Evolutionary conservation across 2,797 vertebrate species (phyloP), one percentile per base, ranked within the genome.

Genomic region (Oreortyx pictus): DNA sequence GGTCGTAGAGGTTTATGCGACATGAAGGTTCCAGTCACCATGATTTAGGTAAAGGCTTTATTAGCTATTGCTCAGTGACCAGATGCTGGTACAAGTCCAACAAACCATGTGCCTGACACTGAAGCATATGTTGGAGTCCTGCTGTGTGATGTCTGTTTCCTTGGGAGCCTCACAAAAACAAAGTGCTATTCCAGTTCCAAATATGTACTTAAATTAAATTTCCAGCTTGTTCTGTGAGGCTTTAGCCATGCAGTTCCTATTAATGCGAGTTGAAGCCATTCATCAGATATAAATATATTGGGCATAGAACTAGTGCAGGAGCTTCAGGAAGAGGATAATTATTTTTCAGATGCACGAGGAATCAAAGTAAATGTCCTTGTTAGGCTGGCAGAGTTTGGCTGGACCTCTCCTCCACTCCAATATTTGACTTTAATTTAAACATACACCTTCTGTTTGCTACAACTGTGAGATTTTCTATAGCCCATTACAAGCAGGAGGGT

Each of bases 341-440:
- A 88, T 94, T 96, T 82, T 84, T 81, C 86, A 91, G 89, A 62
- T 77, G 64, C 72, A 81, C 4, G 19, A 95, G 67, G 94, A 96
- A 94, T 82, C 64, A 91, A 89, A 96, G 94, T 74, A 88, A 95
- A 92, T 89, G 64, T 91, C 90, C 92, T 74, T 90, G 88, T 95
- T 92, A 91, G 93, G 87, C 64, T 70, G 83, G 87, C 80, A 27
- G 74, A 72, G 57, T 77, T 82, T 92, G 57, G 61, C 82, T 46
- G 59, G 64, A 60, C 66, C 72, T 92, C 74, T 90, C 41, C 60
- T 49, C 20, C 43, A 15, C 50, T 72, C 90, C 52, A 90, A 86
- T 95, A 94, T 95, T 97, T 95, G 92, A 92, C 86, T 95, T 96
- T 75, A 86, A 95, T 92, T 96, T 96, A 62, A 93, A 95, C 95